A percentile compares a stretch with the other conserved stretches of the same genome.
phyloP scores from a whole-genome alignment of 2,113 vertebrate species.

The Prunella fulvescens region DNA sequence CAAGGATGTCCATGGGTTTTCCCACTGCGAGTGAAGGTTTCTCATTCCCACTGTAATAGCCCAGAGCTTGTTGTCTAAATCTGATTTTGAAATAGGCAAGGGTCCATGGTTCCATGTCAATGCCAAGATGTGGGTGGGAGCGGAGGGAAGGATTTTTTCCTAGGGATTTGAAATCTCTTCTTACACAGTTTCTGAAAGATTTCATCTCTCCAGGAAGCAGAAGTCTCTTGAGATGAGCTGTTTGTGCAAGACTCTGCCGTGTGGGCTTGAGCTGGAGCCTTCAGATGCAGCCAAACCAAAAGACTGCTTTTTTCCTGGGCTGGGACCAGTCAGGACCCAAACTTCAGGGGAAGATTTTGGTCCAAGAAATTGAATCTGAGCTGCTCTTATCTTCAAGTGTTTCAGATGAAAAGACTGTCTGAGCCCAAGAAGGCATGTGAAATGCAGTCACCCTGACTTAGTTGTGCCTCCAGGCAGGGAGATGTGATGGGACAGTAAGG shows the following conservation, averaged over 20 bases:
- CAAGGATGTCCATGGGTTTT: neutral
- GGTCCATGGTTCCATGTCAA: neutral
- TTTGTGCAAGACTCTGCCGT: neutral
- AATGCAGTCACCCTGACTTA: neutral
- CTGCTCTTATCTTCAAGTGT: conserved; percentile 15
- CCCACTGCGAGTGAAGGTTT: neutral
- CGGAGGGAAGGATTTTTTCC: neutral
- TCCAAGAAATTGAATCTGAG: conserved; percentile 32
- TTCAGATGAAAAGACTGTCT: neutral
- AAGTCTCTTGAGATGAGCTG: conserved; percentile 1
- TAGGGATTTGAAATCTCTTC: conserved; percentile 36
- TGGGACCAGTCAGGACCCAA: neutral
- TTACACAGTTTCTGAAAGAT: conserved; percentile 25
- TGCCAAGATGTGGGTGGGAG: conserved; percentile 45
- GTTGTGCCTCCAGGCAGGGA: neutral
- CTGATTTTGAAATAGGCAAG: conserved; percentile 28
- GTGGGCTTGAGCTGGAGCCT: conserved; percentile 19
- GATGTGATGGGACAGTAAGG: neutral
- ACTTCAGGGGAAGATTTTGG: neutral
- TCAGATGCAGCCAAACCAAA: conserved; percentile 13
- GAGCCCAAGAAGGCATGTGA: neutral
- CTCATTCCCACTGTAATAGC: neutral
- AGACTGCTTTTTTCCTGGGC: neutral
- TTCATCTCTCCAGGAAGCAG: conserved; percentile 55
- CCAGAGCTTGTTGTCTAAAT: conserved; percentile 10